Base-by-base conservation (phyloP, 2,888 invertebrate genomes). In the Lomographa bimaculata region DNA sequence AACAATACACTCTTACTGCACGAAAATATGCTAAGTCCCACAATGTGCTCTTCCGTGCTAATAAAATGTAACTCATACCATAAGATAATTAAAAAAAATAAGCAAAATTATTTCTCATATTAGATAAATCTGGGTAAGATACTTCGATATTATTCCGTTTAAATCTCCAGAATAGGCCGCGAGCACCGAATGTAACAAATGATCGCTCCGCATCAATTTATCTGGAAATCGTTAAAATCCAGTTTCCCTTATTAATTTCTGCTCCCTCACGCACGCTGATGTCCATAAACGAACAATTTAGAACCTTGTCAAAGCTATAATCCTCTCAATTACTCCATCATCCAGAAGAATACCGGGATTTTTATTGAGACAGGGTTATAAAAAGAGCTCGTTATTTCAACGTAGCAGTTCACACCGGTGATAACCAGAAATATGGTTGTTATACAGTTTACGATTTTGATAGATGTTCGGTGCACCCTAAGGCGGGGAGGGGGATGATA, bases 171-270 rank as follows among this genome's bases (percentile, higher is more conserved):
- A 78, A 76, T 74, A 74, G 43, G 35, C 39, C 60, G 10, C 55
- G 21, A 64, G 64, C 57, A 70, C 71, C 65, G 65, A 76, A 71
- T 67, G 62, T 74, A 73, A 81, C 79, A 82, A 81, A 80, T 76
- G 80, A 79, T 78, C 78, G 74, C 76, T 79, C 79, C 71, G 61
- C 74, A 65, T 79, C 80, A 79, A 81, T 80, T 80, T 78, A 75
- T 77, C 75, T 72, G 70, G 69, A 66, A 74, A 77, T 79, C 77
- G 81, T 79, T 81, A 81, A 78, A 79, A 78, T 79, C 73, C 68
- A 71, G 80, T 81, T 79, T 79, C 77, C 78, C 76, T 74, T 77
- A 80, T 79, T 79, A 85, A 85, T 86, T 82, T 83, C 70, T 75
- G 74, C 71, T 72, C 77, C 79, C 46, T 45, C 42, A 42, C 42